phyloP scores from a whole-genome alignment of 2,797 vertebrate species.

The Darevskia nairensis region DNA sequence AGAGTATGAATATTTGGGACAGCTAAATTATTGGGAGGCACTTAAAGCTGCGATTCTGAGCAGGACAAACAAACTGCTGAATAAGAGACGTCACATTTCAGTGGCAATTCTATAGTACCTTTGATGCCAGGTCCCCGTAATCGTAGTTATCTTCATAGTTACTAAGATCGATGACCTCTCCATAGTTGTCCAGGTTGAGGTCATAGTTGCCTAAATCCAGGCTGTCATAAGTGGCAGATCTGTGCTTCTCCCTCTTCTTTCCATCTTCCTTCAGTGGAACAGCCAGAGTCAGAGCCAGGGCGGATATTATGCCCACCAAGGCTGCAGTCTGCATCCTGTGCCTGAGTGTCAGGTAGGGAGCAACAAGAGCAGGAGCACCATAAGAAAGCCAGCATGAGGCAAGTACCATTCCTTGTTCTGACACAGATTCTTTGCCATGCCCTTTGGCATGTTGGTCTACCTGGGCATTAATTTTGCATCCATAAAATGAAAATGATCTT shows the following conservation, averaged over 20 bases:
- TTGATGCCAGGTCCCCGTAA: slow-evolving; percentile 75
- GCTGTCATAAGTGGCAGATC: not conserved
- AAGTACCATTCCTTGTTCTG: not conserved
- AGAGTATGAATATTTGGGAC: not conserved
- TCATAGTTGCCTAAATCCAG: slow-evolving; percentile 71
- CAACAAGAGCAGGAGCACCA: not conserved
- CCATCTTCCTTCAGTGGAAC: slow-evolving; percentile 45
- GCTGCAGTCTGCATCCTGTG: slow-evolving; percentile 50
- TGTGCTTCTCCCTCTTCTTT: slow-evolving; percentile 32
- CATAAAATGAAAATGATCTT: not conserved
- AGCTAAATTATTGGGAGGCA: not conserved
- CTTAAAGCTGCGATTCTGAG: not conserved
- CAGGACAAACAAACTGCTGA: not conserved
- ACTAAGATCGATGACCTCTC: slow-evolving; percentile 76
- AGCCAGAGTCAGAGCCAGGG: slow-evolving; percentile 46
- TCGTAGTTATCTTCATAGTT: slow-evolving; percentile 78
- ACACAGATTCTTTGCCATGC: not conserved
- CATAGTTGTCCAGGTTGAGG: slow-evolving; percentile 71
- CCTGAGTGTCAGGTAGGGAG: not conserved
- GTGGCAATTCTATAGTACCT: slow-evolving; percentile 68
- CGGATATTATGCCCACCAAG: slow-evolving; percentile 50
- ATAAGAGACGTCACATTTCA: not conserved
- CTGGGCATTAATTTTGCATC: not conserved
- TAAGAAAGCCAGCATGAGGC: not conserved
- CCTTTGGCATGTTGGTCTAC: not conserved